Base-by-base conservation (phyloP, 2,113 vertebrate species). In the Ondatra zibethicus region DNA sequence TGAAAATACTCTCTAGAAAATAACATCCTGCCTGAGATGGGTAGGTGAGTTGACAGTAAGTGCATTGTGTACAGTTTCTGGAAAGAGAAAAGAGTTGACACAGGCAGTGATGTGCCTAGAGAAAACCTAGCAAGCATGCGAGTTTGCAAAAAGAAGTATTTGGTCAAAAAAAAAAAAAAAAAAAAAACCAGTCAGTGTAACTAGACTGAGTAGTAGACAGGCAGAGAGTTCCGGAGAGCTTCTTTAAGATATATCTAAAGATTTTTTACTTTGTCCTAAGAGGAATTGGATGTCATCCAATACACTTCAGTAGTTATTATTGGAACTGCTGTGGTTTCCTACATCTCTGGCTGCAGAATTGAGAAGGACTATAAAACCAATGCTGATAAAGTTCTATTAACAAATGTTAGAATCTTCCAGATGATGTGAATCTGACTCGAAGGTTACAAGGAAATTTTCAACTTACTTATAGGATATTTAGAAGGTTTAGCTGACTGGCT, bases 201-300 rank as follows among this genome's bases (percentile, higher is more conserved):
- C 76, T 72, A n/a, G 3, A 77, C 1, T 85, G 2, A 93, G 14
- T 70, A 89, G 76, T 42, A 66, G 25, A 75, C 2, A 73, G 27
- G 6, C 9, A 36, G 36, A 12, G 17, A 81, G 9, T 88, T 27
- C 33, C 3, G 31, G 52, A 17, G 73, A 21, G 36, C 45, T 84
- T 84, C 45, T 63, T 4, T 14, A 85, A 76, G 10, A 4, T n/a
- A 8, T 89, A 73, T 77, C 42, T 91, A 89, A 93, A 66, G 33
- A 85, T 86, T 82, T 93, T 73, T 21, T 19, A 61, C 47, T 90
- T 93, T n/a, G 70, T 96, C 89, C 55, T 92, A 63, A 96, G 68
- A 86, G 14, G 70, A 80, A 39, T 47, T 94, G 27, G 13, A 47
- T 84, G 76, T 5, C 2, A 92, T 82, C 11, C 6, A 93, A 78